Percentiles rank a stretch among this genome's conserved stretches.
Evolutionary conservation across 1,140 invertebrate genomes (phyloP).

Genomic region (Leucophenga varia): DNA sequence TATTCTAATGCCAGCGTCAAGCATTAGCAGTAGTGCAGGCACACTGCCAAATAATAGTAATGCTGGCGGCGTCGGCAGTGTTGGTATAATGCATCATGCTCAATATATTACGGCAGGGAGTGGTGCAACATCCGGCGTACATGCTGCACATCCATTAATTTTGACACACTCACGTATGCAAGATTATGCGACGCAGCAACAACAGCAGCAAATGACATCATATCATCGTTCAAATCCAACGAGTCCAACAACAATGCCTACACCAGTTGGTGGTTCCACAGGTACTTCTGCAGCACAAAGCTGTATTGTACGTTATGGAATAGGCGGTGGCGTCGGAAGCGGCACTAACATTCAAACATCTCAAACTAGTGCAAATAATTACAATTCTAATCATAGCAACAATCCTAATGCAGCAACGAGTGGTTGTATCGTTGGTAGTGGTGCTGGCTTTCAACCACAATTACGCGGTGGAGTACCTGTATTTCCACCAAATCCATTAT

Average conservation of each 20-base stretch:
- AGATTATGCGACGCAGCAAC: constrained; percentile 39
- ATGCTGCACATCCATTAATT: constrained; percentile 37
- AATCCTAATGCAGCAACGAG: constrained; percentile 13
- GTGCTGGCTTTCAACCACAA: constrained; percentile 62
- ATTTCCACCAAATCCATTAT: constrained; percentile 63
- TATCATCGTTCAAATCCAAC: constrained; percentile 75
- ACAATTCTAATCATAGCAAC: not conserved
- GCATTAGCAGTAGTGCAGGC: constrained; percentile 49
- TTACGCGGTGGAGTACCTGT: constrained; percentile 68
- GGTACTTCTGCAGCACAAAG: constrained; percentile 26
- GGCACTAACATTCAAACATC: constrained; percentile 5
- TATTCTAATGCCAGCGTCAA: constrained; percentile 13
- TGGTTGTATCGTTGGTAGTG: constrained; percentile 3
- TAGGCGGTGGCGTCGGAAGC: no score
- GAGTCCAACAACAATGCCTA: constrained; percentile 69
- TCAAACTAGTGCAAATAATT: not conserved
- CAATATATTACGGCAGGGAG: constrained; percentile 46
- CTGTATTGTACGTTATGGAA: constrained; percentile 46
- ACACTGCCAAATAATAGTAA: constrained; percentile 40
- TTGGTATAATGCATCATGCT: constrained; percentile 32
- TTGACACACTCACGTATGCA: constrained; percentile 49
- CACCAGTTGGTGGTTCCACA: constrained; percentile 17
- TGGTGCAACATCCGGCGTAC: constrained; percentile 3
- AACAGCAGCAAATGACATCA: constrained; percentile 56
- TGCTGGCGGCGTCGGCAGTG: not conserved